phyloP scores from a whole-genome alignment of 2,888 invertebrate species.

The Neoscelio sp. region DNA sequence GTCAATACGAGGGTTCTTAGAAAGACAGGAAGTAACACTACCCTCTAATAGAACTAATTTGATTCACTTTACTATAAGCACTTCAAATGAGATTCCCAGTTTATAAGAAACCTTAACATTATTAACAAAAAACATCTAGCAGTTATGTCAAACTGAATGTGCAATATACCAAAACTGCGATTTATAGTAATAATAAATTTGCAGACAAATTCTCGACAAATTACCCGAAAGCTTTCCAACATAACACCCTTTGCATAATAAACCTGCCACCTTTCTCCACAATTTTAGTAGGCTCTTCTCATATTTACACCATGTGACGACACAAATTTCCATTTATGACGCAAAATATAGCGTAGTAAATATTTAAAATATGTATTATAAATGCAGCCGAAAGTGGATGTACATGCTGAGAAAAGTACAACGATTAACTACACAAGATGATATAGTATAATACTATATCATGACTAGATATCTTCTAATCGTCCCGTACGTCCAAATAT shows the following conservation, averaged over 20 bases:
- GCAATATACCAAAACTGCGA: too few relatives aligned
- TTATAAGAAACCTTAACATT: constrained; percentile 1
- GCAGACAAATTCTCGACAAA: constrained; percentile 28
- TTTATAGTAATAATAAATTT: too few relatives aligned
- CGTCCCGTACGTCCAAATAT: background rate
- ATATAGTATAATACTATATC: too few relatives aligned
- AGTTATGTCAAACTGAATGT: too few relatives aligned
- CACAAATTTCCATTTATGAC: constrained; percentile 46
- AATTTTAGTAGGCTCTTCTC: constrained; percentile 45
- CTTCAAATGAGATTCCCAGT: constrained; percentile 44
- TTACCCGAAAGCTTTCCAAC: constrained; percentile 28
- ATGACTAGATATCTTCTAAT: background rate
- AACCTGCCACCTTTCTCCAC: constrained; percentile 23
- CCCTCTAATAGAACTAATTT: constrained; percentile 57
- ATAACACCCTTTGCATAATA: constrained; percentile 51
- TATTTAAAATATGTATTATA: constrained; percentile 43
- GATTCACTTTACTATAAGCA: constrained; percentile 57
- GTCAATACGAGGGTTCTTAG: constrained; percentile 44
- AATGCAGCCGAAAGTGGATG: constrained; percentile 6
- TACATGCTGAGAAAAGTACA: background rate
- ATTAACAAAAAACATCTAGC: too few relatives aligned
- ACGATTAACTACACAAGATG: background rate
- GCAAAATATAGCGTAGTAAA: constrained; percentile 32
- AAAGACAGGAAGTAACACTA: constrained; percentile 49
- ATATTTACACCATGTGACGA: constrained; percentile 33